Conservation (phyloP, 2,888 invertebrate species). For the Drosophila kambysellisi region DNA sequence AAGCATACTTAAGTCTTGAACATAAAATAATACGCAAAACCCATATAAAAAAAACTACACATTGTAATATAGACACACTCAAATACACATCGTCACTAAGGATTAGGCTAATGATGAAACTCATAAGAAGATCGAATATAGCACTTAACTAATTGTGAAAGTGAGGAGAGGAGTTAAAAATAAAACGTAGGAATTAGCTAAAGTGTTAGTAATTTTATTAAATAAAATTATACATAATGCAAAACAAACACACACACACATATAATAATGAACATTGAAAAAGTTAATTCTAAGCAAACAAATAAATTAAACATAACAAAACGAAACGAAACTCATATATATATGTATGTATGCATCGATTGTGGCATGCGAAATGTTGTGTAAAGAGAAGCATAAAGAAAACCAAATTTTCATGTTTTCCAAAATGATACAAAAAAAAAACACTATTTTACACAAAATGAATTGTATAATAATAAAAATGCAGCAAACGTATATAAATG, state of each 20-base stretch:
- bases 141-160: constrained; percentile 74
- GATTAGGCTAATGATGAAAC: constrained; percentile 65
- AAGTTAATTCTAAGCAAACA: constrained; percentile 42
- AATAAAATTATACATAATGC: constrained; percentile 77
- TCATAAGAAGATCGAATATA: constrained; percentile 52
- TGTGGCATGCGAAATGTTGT: constrained; percentile 52
- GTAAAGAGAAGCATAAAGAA: constrained; percentile 50
- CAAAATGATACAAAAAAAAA: constrained; percentile 39
- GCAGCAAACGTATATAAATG: constrained; percentile 76
- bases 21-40: constrained; percentile 38
- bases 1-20: constrained; percentile 62
- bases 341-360: constrained; percentile 51
- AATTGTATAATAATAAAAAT: constrained; percentile 74
- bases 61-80: constrained; percentile 72
- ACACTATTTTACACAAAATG: constrained; percentile 57
- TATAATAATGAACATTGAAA: constrained; percentile 52
- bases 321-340: constrained; percentile 45
- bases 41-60: constrained; percentile 54
- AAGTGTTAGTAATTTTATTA: constrained; percentile 84
- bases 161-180: constrained; percentile 56
- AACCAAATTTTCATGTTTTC: constrained; percentile 58
- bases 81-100: constrained; percentile 67
- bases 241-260: constrained; percentile 49
- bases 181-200: constrained; percentile 74
- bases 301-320: constrained; percentile 23